These are phyloP conservation scores for Anoura caudifer DNA, from an alignment of 2,113 vertebrate species.

Conservation along the genomic window DNA sequence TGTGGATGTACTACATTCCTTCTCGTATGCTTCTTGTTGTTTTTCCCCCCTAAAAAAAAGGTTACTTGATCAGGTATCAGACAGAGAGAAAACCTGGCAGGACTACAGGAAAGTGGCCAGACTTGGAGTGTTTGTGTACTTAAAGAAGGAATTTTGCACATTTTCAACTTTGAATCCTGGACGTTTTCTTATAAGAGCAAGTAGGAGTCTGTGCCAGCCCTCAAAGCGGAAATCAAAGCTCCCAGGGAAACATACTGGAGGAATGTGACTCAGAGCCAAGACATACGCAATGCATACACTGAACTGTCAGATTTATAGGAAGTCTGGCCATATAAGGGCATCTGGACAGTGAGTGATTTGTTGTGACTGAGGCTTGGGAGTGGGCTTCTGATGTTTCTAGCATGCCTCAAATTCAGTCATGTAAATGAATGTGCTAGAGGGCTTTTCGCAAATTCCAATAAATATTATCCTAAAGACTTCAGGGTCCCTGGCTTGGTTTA, in stretches of 20 bases:
- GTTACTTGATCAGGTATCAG: slow-evolving; percentile 90
- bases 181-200: slow-evolving; percentile 88
- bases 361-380: slow-evolving; percentile 62
- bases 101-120: slow-evolving; percentile 94
- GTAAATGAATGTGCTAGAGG: slow-evolving; percentile 73
- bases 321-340: slow-evolving; percentile 91
- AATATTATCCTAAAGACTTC: slow-evolving; percentile 73
- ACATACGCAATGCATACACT: slow-evolving; percentile 85
- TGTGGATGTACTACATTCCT: slow-evolving; percentile 84
- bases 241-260: slow-evolving; percentile 88
- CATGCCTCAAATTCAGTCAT: slow-evolving; percentile 63
- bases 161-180: slow-evolving; percentile 87
- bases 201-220: slow-evolving; percentile 88
- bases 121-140: slow-evolving; percentile 94
- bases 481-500: slow-evolving; percentile 69
- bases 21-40: slow-evolving; percentile 81
- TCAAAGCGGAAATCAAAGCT: slow-evolving; percentile 97
- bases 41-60: neutral
- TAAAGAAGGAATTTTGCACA: slow-evolving; percentile 91
- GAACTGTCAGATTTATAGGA: slow-evolving; percentile 86
- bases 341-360: slow-evolving; percentile 81
- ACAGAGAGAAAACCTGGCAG: slow-evolving; percentile 86
- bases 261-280: slow-evolving; percentile 92
- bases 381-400: slow-evolving; percentile 67
- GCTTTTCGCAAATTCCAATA: slow-evolving; percentile 71